Evolutionary conservation across 2,797 vertebrate species (phyloP).

Genomic region (Rhinella marina): DNA sequence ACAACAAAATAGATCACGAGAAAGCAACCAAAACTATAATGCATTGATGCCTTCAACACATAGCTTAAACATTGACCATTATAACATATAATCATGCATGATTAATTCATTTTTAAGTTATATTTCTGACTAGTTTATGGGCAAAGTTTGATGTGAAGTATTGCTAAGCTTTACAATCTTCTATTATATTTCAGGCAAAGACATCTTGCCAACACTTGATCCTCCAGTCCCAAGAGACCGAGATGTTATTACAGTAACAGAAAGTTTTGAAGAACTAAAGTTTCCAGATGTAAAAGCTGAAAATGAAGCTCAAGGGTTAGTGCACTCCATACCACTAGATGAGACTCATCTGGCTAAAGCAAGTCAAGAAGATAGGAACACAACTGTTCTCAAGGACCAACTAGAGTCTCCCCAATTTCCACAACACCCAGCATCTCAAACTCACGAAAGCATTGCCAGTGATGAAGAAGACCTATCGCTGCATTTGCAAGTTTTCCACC

Average conservation of each 20-base stretch:
- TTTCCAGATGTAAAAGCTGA: slow-evolving; percentile 68
- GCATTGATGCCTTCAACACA: no score
- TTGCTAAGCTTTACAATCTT: not conserved
- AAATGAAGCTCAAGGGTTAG: slow-evolving; percentile 80
- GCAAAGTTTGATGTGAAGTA: not conserved
- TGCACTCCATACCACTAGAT: slow-evolving; percentile 70
- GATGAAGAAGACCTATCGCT: slow-evolving; percentile 28
- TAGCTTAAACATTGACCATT: not conserved
- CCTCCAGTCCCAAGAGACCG: slow-evolving; percentile 69
- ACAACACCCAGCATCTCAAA: slow-evolving; percentile 63
- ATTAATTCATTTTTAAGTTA: not conserved
- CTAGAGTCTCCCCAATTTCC: slow-evolving; percentile 48
- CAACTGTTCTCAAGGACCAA: slow-evolving; percentile 41
- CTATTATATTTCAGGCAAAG: slow-evolving; percentile 70
- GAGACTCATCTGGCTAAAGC: not conserved
- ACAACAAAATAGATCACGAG: not conserved
- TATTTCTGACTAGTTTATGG: not conserved
- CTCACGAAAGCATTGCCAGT: not conserved
- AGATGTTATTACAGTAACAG: slow-evolving; percentile 79
- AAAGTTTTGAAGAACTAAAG: slow-evolving; percentile 78
- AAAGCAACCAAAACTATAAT: not conserved
- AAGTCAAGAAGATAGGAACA: slow-evolving; percentile 41
- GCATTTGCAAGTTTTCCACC: slow-evolving; percentile 5
- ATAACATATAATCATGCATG: not conserved
- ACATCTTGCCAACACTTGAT: slow-evolving; percentile 72